phyloP scores from a whole-genome alignment of 2,113 vertebrate genomes.

The Syngnathoides biaculeatus region DNA sequence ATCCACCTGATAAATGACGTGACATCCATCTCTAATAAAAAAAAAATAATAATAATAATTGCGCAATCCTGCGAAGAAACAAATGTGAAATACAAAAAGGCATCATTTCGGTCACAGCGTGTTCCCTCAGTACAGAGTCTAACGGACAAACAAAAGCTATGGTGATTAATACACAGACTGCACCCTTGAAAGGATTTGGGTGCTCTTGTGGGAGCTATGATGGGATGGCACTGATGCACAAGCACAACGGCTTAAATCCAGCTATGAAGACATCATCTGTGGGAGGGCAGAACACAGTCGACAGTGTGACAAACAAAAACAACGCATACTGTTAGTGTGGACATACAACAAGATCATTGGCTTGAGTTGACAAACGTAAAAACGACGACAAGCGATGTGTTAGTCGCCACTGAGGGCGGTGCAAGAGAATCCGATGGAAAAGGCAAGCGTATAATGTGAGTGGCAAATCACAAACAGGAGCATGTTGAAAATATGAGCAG shows the following conservation, averaged over 20 bases:
- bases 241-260: constrained; percentile 35
- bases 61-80: neutral
- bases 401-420: constrained; percentile 10
- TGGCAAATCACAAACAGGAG: constrained; percentile 15
- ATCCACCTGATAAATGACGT: neutral
- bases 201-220: constrained; percentile 16
- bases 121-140: constrained; percentile 15
- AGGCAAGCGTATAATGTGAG: neutral
- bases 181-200: constrained; percentile 27
- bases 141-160: constrained; percentile 49
- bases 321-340: constrained; percentile 55
- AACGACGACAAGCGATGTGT: constrained; percentile 29
- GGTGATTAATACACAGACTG: constrained; percentile 40
- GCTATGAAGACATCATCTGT: constrained; percentile 49
- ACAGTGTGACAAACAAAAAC: constrained; percentile 58
- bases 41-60: no score
- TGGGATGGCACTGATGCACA: constrained; percentile 53
- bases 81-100: neutral
- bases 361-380: constrained; percentile 21
- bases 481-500: constrained; percentile 14
- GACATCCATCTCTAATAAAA: neutral
- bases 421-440: neutral
- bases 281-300: constrained; percentile 53
- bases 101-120: neutral
- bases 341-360: constrained; percentile 37